Conservation (phyloP, 2,888 invertebrate species). For the Mongoloraphidia duomilia region DNA sequence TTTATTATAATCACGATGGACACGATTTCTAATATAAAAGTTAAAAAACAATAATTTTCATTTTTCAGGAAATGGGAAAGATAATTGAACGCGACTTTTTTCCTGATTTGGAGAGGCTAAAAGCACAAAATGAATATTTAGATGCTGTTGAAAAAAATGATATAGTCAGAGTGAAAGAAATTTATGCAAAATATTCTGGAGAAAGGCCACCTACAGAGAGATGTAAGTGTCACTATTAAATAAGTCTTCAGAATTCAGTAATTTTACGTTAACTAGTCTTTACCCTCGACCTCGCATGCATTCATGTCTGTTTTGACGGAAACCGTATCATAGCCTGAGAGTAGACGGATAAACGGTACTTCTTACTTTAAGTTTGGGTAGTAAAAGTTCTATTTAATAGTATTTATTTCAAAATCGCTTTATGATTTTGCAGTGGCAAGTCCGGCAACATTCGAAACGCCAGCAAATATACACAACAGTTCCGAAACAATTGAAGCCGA, state of each 20-base stretch:
- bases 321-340: neutral
- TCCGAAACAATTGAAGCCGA: slow-evolving; percentile 12
- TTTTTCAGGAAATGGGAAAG: slow-evolving; percentile 64
- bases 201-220: slow-evolving; percentile 45
- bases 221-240: slow-evolving; percentile 29
- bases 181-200: slow-evolving; percentile 74
- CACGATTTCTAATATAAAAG: too few species aligned
- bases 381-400: too few species aligned
- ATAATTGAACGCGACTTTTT: slow-evolving; percentile 97
- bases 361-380: too few species aligned
- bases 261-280: slow-evolving; percentile 14
- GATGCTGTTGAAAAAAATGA: slow-evolving; percentile 88
- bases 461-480: slow-evolving; percentile 35
- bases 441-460: slow-evolving; percentile 91
- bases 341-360: neutral
- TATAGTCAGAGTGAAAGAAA: slow-evolving; percentile 66
- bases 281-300: too few species aligned
- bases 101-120: slow-evolving; percentile 84
- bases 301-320: too few species aligned
- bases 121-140: slow-evolving; percentile 83
- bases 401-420: neutral
- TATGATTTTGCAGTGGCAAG: slow-evolving; percentile 45
- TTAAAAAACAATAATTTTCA: slow-evolving; percentile 5
- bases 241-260: neutral
- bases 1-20: too few species aligned